Conservation (phyloP, 2,888 invertebrate species). For the Anoplius nigerrimus region DNA sequence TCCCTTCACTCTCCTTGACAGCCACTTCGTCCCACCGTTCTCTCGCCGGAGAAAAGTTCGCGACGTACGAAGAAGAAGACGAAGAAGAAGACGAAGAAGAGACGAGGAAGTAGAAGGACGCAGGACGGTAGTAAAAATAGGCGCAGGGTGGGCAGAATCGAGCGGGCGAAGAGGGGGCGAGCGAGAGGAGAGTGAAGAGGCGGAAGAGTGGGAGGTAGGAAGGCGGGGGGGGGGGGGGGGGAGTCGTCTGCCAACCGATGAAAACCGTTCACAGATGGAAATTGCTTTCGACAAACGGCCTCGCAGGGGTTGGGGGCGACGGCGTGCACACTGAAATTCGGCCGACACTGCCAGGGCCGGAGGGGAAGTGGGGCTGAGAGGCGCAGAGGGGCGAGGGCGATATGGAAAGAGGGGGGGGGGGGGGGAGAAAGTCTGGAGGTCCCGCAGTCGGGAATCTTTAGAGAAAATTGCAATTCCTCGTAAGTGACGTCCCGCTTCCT, state of each 20-base stretch:
- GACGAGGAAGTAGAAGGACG: too few species aligned
- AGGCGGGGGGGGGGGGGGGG: background rate
- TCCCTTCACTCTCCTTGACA: too few species aligned
- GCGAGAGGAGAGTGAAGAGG: background rate
- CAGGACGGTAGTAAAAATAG: too few species aligned
- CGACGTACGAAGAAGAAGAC: background rate
- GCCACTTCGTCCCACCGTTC: too few species aligned
- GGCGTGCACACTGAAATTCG: conserved; percentile 39
- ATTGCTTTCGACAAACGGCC: conserved; percentile 53
- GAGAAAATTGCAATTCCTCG: conserved; percentile 51
- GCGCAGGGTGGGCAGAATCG: background rate
- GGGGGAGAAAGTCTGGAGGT: background rate
- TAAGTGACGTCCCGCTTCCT: conserved; percentile 41
- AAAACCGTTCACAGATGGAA: conserved; percentile 56
- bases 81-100: background rate
- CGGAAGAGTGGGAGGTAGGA: background rate
- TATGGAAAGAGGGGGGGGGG: background rate
- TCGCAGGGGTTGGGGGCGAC: conserved; percentile 29
- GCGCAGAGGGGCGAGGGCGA: background rate
- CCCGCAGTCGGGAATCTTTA: conserved; percentile 30
- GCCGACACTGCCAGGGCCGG: conserved; percentile 16
- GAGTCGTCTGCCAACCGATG: conserved; percentile 32
- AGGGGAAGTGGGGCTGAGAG: background rate
- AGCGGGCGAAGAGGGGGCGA: background rate
- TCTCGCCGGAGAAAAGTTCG: conserved; percentile 19